Evolutionary conservation across 2,797 vertebrate species (phyloP).

Genomic region (Graptemys geographica): DNA sequence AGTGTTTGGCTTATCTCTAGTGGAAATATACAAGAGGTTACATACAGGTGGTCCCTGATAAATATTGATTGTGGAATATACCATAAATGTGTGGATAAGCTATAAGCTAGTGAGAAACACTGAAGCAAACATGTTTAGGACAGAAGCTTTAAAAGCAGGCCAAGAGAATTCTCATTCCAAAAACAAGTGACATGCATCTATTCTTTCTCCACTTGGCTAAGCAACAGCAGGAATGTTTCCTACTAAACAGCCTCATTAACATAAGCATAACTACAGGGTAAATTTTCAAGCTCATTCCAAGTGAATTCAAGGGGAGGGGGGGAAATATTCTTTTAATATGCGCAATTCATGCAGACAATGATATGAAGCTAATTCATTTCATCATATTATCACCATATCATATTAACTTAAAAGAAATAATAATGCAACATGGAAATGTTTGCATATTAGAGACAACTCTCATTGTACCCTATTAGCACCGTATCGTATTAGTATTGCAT

Average conservation of each 20-base stretch:
- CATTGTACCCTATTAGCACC: conserved; percentile 85
- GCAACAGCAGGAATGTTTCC: conserved; percentile 81
- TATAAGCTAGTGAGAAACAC: conserved; percentile 62
- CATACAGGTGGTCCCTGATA: conserved; percentile 35
- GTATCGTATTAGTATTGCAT: conserved; percentile 84
- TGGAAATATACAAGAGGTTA: not conserved
- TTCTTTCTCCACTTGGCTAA: conserved; percentile 85
- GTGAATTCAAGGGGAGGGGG: conserved; percentile 78
- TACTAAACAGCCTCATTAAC: conserved; percentile 87
- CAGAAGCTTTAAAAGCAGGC: conserved; percentile 76
- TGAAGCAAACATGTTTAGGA: conserved; percentile 72
- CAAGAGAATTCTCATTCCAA: conserved; percentile 77
- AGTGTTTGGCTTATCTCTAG: not conserved
- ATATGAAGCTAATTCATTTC: conserved; percentile 86
- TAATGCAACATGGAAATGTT: conserved; percentile 86
- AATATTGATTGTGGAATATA: conserved; percentile 72
- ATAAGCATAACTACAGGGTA: conserved; percentile 87
- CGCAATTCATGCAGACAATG: conserved; percentile 84
- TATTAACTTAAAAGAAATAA: conserved; percentile 88
- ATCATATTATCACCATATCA: conserved; percentile 86
- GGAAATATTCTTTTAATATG: conserved; percentile 82
- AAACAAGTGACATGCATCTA: conserved; percentile 71
- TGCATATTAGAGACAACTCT: conserved; percentile 84
- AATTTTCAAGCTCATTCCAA: conserved; percentile 85
- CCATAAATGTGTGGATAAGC: conserved; percentile 71